phyloP scores from a whole-genome alignment of 2,113 vertebrate species.

The Nasalis larvatus region DNA sequence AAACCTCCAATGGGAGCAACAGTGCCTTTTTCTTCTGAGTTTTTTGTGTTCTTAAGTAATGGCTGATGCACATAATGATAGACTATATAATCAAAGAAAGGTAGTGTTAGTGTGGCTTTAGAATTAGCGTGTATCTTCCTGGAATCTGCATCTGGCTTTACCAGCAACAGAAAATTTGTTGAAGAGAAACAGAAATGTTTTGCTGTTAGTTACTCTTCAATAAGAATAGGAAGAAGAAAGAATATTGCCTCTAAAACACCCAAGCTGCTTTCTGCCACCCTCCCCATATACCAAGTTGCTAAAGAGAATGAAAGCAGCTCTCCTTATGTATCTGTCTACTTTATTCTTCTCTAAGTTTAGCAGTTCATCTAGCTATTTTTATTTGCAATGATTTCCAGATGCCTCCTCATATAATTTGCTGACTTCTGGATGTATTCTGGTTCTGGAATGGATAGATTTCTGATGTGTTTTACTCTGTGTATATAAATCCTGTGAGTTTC shows the following conservation, averaged over 20 bases:
- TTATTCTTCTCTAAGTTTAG: not conserved
- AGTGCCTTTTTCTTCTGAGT: not conserved
- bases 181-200: not conserved
- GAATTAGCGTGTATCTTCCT: not conserved
- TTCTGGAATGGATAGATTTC: conserved; percentile 10
- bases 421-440: not conserved
- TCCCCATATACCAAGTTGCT: not conserved
- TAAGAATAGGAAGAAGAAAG: conserved; percentile 29
- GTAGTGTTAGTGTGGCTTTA: not conserved
- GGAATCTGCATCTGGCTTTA: conserved; percentile 3
- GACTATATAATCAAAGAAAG: no score
- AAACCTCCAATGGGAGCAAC: not conserved
- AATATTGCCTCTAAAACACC: not conserved
- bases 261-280: not conserved
- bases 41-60: no score
- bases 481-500: not conserved
- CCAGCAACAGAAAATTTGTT: not conserved
- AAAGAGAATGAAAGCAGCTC: not conserved
- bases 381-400: not conserved
- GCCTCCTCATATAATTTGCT: no score
- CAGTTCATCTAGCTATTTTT: not conserved
- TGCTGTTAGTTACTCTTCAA: not conserved
- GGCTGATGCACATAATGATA: no score
- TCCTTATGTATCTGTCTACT: not conserved
- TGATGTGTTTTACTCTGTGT: not conserved